Conservation (phyloP, 2,113 vertebrate species). For the Albula glossodonta region DNA sequence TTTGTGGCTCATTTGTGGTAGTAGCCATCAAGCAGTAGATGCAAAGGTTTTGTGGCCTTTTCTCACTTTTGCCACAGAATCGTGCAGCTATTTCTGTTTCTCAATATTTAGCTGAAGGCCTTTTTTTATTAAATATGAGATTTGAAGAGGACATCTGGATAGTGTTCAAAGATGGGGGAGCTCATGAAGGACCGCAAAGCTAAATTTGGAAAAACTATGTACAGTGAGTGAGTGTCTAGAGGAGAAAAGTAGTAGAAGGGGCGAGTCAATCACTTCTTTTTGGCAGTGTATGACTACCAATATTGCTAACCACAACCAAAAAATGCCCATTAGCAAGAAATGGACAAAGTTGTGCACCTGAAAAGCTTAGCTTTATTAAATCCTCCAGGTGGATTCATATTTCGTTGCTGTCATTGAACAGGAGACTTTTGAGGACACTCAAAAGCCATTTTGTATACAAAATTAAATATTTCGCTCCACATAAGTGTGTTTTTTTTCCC, state of each 20-base stretch:
- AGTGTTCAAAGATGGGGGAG: neutral
- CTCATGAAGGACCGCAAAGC: neutral
- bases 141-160: neutral
- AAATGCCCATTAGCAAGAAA: neutral
- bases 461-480: neutral
- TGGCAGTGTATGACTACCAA: neutral
- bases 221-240: neutral
- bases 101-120: neutral
- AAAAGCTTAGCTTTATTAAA: neutral
- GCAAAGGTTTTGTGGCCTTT: neutral
- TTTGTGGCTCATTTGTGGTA: neutral
- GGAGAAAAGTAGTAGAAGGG: neutral
- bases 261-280: neutral
- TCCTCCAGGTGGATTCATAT: too few relatives aligned
- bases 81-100: neutral
- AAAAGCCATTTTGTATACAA: neutral
- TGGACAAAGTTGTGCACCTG: neutral
- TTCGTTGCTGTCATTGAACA: too few relatives aligned
- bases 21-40: neutral
- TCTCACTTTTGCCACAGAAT: neutral
- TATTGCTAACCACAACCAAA: neutral
- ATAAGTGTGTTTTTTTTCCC: neutral
- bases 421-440: neutral
- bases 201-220: neutral
- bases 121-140: neutral